Evolutionary conservation across 2,888 invertebrate genomes (phyloP).

Genomic region (Laothoe populi): DNA sequence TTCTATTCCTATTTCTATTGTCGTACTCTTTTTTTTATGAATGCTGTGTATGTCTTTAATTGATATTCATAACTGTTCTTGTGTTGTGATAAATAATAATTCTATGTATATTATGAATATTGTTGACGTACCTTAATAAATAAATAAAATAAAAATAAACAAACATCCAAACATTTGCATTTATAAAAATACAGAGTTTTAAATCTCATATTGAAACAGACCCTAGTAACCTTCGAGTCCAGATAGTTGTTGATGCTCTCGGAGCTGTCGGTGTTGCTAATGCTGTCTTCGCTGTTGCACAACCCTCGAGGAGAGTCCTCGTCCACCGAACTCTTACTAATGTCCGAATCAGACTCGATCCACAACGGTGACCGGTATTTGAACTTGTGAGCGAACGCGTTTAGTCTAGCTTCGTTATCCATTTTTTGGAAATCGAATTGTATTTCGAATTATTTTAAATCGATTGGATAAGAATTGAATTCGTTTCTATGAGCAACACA

Average conservation of each 20-base stretch:
- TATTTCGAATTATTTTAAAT: not conserved
- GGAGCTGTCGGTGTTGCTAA: constrained; percentile 65
- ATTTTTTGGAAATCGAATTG: constrained; percentile 36
- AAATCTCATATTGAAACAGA: not conserved
- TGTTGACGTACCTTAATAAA: too few relatives aligned
- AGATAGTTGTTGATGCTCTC: constrained; percentile 79
- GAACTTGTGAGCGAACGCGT: constrained; percentile 74
- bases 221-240: constrained; percentile 68
- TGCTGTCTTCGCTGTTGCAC: constrained; percentile 64
- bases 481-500: too few relatives aligned
- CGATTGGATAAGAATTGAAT: too few relatives aligned
- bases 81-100: too few relatives aligned
- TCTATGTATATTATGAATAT: too few relatives aligned
- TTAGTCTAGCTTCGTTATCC: constrained; percentile 59
- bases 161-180: too few relatives aligned
- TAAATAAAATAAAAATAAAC: too few relatives aligned
- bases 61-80: too few relatives aligned
- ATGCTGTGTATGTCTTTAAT: too few relatives aligned
- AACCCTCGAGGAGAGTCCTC: constrained; percentile 45
- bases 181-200: not conserved
- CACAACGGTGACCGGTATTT: constrained; percentile 80
- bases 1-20: too few relatives aligned
- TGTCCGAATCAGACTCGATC: constrained; percentile 78
- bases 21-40: too few relatives aligned
- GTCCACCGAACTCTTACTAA: constrained; percentile 56